Conservation (phyloP, 1,140 invertebrate species). For the Littorina saxatilis region DNA sequence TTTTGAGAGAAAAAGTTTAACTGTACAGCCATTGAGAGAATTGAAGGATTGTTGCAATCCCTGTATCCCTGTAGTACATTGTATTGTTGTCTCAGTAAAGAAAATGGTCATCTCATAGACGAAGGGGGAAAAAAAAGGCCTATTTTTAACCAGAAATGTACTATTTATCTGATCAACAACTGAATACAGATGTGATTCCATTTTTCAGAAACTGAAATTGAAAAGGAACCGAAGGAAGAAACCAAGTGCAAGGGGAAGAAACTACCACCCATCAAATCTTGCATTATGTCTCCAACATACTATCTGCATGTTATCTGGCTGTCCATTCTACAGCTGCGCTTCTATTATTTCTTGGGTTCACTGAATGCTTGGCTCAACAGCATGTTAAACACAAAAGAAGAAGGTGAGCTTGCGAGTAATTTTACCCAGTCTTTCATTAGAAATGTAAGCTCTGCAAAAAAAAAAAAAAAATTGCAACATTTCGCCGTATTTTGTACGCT, state of each 20-base stretch:
- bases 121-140: no score
- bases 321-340: slow-evolving; percentile 59
- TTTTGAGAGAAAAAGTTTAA: no score
- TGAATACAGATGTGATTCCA: no score
- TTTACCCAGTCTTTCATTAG: not conserved
- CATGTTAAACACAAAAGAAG: slow-evolving; percentile 36
- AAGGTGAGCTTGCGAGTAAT: slow-evolving; percentile 39
- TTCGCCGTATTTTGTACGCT: no score
- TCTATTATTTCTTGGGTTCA: slow-evolving; percentile 58
- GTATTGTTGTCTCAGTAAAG: no score
- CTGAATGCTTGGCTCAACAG: slow-evolving; percentile 52
- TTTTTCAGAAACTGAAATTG: no score
- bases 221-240: not conserved
- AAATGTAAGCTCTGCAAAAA: not conserved
- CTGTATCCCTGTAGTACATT: no score
- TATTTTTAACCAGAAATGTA: no score
- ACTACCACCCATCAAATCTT: slow-evolving; percentile 44
- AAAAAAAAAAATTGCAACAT: not conserved
- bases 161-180: no score
- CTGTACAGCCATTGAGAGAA: no score
- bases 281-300: slow-evolving; percentile 47
- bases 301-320: slow-evolving; percentile 58
- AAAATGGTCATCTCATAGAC: no score
- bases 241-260: slow-evolving; percentile 8
- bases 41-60: no score